A percentile compares a stretch with the other conserved stretches of the same genome.
phyloP scores from a whole-genome alignment of 2,113 vertebrate genomes.

The Raja brachyura region DNA sequence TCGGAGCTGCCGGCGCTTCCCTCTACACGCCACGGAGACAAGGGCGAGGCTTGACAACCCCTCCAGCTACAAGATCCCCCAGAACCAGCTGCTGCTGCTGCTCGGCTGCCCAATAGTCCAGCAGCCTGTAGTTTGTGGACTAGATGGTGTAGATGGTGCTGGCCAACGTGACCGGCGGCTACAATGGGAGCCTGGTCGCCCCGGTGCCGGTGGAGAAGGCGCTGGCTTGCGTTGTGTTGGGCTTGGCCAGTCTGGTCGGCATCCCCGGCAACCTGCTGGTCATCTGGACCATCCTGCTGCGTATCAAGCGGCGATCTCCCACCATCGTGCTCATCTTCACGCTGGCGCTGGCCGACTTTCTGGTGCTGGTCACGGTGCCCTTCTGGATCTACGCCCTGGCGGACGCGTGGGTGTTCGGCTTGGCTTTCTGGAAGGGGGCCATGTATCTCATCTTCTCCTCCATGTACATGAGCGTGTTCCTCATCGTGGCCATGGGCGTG shows the following conservation, averaged over 20 bases:
- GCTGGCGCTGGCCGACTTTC: slow-evolving; percentile 58
- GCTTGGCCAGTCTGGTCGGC: slow-evolving; percentile 57
- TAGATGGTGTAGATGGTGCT: neutral
- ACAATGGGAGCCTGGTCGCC: neutral
- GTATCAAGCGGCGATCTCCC: slow-evolving; percentile 58
- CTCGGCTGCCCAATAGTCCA: too few species aligned
- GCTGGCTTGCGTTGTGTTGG: slow-evolving; percentile 55
- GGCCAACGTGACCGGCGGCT: neutral
- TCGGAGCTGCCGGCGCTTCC: too few species aligned
- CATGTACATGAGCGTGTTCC: slow-evolving; percentile 65
- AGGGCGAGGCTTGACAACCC: too few species aligned
- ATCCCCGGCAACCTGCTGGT: slow-evolving; percentile 62
- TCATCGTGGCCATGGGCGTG: slow-evolving; percentile 64
- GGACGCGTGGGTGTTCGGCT: slow-evolving; percentile 59
- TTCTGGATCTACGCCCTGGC: slow-evolving; percentile 65
- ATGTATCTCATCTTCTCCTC: slow-evolving; percentile 56
- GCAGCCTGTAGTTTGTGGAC: too few species aligned
- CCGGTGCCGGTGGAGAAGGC: neutral
- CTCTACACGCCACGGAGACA: too few species aligned
- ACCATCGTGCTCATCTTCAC: slow-evolving; percentile 61
- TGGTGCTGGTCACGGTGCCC: slow-evolving; percentile 64
- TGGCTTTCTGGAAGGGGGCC: slow-evolving; percentile 54
- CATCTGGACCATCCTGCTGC: slow-evolving; percentile 61
- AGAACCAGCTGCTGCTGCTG: too few species aligned
- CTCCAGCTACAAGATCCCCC: too few species aligned